Conservation (phyloP, 92 coral and sea anemone species). For the Isaurus tuberculatus region DNA sequence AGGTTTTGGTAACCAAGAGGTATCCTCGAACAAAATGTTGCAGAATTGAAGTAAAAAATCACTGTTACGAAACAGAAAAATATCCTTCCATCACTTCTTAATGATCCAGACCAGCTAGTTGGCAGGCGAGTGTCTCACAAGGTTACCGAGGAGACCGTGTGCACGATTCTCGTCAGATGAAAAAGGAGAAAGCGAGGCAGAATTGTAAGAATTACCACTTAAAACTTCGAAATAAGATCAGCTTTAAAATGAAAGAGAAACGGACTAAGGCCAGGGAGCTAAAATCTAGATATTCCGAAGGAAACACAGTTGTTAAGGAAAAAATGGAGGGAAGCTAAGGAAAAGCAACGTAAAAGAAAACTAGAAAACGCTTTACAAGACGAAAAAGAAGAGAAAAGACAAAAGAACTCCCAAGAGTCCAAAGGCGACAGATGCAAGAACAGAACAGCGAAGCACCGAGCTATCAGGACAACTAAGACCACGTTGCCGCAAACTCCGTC, state of each 20-base stretch:
- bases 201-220: constrained; percentile 4
- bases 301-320: constrained; percentile 23
- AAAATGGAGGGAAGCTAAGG: constrained; percentile 27
- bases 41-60: neutral
- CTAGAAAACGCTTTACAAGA: neutral
- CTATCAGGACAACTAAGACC: constrained; percentile 22
- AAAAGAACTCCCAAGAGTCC: neutral
- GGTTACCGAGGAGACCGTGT: constrained; percentile 3
- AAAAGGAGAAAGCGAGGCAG: constrained; percentile 29
- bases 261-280: neutral
- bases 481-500: neutral
- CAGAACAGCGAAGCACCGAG: constrained; percentile 31
- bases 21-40: constrained; percentile 29
- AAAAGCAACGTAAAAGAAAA: constrained; percentile 20
- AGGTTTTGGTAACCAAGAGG: constrained; percentile 26
- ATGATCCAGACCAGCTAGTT: constrained; percentile 10
- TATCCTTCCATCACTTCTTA: constrained; percentile 16
- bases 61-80: neutral
- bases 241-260: constrained; percentile 12
- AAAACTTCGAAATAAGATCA: constrained; percentile 4
- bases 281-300: constrained; percentile 13
- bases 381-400: neutral
- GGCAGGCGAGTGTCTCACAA: constrained; percentile 6
- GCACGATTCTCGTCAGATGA: too few species aligned
- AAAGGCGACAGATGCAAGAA: constrained; percentile 1